Percentiles rank a stretch among this genome's conserved stretches.
These are phyloP conservation scores for Solea senegalensis DNA, from an alignment of 2,113 vertebrate species.

Conservation along the genomic window DNA sequence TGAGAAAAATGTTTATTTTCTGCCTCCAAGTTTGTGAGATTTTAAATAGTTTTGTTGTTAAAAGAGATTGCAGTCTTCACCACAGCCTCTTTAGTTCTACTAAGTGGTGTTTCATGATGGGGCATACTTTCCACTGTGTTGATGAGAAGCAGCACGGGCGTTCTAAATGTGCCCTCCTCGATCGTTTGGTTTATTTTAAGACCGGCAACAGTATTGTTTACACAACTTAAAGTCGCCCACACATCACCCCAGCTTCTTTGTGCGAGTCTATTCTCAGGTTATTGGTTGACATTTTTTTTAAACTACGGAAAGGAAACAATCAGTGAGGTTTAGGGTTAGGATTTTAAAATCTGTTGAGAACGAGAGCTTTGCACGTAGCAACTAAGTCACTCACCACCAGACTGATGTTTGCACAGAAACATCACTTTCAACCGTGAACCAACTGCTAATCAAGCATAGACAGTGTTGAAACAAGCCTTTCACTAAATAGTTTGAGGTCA, in stretches of 20 bases:
- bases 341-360: neutral
- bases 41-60: no score
- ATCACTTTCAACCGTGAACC: no score
- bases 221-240: conserved; percentile 1
- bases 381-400: neutral
- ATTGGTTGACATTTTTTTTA: neutral
- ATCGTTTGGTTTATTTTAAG: conserved; percentile 38
- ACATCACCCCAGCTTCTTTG: neutral
- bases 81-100: neutral
- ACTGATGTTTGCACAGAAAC: neutral
- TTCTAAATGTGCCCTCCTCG: neutral
- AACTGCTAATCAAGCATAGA: no score
- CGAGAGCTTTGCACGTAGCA: neutral
- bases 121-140: conserved; percentile 7
- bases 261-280: neutral
- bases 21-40: no score
- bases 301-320: neutral
- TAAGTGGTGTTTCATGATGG: neutral
- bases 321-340: neutral
- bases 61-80: neutral
- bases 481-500: no score
- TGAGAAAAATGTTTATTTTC: no score
- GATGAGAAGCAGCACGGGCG: neutral
- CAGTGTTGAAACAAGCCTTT: no score
- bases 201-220: conserved; percentile 1